Evolutionary conservation across 2,113 vertebrate genomes (phyloP).

Genomic region (Amphiprion ocellaris): DNA sequence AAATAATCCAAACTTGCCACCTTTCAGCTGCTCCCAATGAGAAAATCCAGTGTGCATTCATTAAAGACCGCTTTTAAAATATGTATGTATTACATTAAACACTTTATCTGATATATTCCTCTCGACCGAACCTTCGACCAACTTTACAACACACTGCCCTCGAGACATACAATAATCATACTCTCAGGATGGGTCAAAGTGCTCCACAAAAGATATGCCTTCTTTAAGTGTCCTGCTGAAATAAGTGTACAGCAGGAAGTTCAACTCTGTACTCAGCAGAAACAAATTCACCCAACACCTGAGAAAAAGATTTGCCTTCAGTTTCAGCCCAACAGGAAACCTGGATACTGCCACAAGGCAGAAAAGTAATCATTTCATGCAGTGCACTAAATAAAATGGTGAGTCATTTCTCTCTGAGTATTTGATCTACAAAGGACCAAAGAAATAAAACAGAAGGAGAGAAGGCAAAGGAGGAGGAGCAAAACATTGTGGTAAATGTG

Average conservation of each 20-base stretch:
- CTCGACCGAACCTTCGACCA: constrained; percentile 42
- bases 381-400: constrained; percentile 15
- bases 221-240: constrained; percentile 27
- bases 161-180: constrained; percentile 72
- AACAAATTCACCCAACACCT: constrained; percentile 49
- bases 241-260: constrained; percentile 37
- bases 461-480: constrained; percentile 2
- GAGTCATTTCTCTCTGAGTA: constrained; percentile 33
- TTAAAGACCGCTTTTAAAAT: constrained; percentile 2
- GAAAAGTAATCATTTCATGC: constrained; percentile 34
- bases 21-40: constrained; percentile 18
- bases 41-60: constrained; percentile 18
- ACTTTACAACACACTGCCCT: constrained; percentile 15
- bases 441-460: constrained; percentile 13
- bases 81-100: neutral
- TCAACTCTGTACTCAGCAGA: constrained; percentile 4
- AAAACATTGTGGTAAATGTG: constrained; percentile 17
- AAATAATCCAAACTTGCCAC: constrained; percentile 28
- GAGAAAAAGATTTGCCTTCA: neutral
- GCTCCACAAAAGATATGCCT: constrained; percentile 46
- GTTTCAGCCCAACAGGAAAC: constrained; percentile 44
- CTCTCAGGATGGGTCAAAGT: constrained; percentile 79
- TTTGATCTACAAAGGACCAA: neutral
- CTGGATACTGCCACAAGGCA: constrained; percentile 27
- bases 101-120: neutral